Conservation (phyloP, 1,140 invertebrate genomes). For the Ceratina japonica region DNA sequence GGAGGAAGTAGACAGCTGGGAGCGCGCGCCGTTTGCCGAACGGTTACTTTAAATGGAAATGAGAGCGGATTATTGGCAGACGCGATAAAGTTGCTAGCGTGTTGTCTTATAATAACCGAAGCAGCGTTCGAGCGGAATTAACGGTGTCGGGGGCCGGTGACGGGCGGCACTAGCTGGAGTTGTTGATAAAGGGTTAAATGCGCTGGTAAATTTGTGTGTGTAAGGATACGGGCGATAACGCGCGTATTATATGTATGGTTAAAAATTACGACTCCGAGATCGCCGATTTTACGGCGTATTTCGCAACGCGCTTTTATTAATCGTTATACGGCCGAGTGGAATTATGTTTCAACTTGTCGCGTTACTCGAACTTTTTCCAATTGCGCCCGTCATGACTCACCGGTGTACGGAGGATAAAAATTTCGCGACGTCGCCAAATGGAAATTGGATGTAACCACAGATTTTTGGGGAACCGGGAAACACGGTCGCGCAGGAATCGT, state of each 20-base stretch:
- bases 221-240: not conserved
- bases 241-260: not conserved
- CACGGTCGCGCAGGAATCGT: not conserved
- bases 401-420: not conserved
- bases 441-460: not conserved
- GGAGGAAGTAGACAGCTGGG: not conserved
- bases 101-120: constrained; percentile 1
- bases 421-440: not conserved
- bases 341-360: no score
- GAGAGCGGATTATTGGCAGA: constrained; percentile 19
- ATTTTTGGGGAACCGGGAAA: not conserved
- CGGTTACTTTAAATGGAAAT: constrained; percentile 47
- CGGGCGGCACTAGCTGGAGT: not conserved
- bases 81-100: not conserved
- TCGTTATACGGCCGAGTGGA: no score
- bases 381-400: no score
- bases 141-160: not conserved
- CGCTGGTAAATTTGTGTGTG: not conserved
- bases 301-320: no score
- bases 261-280: not conserved
- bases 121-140: not conserved
- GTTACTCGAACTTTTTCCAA: no score
- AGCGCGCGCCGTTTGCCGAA: constrained; percentile 5
- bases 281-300: no score
- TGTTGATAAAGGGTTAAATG: not conserved